A percentile compares a stretch with the other conserved stretches of the same genome.
These are phyloP conservation scores for Ceratina australensis DNA, from an alignment of 1,140 invertebrate species.

Conservation along the genomic window DNA sequence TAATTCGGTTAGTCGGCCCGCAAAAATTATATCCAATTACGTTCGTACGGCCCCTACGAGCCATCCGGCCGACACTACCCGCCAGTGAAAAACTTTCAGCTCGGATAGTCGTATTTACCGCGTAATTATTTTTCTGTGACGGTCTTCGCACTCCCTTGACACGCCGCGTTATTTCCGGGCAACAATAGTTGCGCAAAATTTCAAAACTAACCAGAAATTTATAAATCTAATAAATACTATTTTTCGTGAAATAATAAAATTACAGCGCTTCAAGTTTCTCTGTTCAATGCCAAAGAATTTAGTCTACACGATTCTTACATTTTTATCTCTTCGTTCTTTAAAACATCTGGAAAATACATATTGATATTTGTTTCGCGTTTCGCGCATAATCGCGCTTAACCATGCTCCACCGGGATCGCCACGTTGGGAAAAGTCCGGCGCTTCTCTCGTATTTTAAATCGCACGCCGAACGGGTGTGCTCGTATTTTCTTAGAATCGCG, in stretches of 20 bases:
- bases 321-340: not conserved
- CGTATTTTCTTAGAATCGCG: slow-evolving; percentile 53
- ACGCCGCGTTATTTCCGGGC: too few species aligned
- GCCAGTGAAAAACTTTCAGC: slow-evolving; percentile 42
- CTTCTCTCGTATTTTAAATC: slow-evolving; percentile 45
- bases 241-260: too few species aligned
- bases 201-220: too few species aligned
- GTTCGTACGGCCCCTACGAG: slow-evolving; percentile 51
- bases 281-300: too few species aligned
- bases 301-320: not conserved
- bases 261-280: too few species aligned
- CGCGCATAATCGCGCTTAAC: not conserved
- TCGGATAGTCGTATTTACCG: slow-evolving; percentile 46
- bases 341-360: not conserved
- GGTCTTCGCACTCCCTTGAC: not conserved
- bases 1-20: slow-evolving; percentile 70
- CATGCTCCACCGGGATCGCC: not conserved
- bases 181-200: too few species aligned
- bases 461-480: slow-evolving; percentile 30
- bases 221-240: too few species aligned
- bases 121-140: slow-evolving; percentile 36
- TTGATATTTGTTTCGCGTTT: not conserved
- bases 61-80: slow-evolving; percentile 38
- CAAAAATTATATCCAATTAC: slow-evolving; percentile 73
- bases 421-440: not conserved